Percentiles rank a stretch among this genome's conserved stretches.
Conservation (phyloP, 2,113 vertebrate genomes). For the Grammomys surdaster region DNA sequence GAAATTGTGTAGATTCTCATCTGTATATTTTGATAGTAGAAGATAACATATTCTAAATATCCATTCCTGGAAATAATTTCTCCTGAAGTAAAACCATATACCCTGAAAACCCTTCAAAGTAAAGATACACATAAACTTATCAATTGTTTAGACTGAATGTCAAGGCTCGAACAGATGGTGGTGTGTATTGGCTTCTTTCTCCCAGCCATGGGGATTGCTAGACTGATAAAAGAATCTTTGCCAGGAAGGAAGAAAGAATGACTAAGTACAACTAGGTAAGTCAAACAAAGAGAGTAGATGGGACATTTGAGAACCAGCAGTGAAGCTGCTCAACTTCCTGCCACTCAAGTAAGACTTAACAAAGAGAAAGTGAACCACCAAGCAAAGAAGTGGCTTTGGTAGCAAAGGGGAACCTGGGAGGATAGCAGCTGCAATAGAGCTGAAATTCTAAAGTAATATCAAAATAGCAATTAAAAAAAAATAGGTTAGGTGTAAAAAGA, state of each 20-base stretch:
- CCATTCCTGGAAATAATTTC: background rate
- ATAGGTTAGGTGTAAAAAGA: background rate
- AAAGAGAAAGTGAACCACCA: background rate
- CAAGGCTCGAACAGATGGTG: background rate
- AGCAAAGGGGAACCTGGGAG: background rate
- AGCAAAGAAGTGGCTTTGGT: rapidly evolving
- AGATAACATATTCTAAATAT: background rate
- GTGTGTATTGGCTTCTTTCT: background rate
- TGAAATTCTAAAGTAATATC: background rate
- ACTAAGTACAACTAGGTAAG: background rate
- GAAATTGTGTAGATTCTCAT: conserved; percentile 1
- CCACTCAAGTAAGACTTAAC: background rate
- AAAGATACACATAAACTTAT: background rate
- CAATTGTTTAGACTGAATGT: background rate
- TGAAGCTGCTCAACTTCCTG: background rate
- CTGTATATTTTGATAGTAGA: conserved; percentile 22
- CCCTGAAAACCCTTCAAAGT: background rate
- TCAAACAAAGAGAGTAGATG: background rate
- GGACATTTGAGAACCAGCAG: background rate
- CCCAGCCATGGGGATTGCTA: background rate
- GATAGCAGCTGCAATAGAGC: background rate
- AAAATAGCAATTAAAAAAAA: background rate
- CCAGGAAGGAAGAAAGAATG: background rate
- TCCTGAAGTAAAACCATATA: background rate
- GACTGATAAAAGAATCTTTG: background rate